Conservation (phyloP, 2,888 invertebrate species). For the Hesperia comma region DNA sequence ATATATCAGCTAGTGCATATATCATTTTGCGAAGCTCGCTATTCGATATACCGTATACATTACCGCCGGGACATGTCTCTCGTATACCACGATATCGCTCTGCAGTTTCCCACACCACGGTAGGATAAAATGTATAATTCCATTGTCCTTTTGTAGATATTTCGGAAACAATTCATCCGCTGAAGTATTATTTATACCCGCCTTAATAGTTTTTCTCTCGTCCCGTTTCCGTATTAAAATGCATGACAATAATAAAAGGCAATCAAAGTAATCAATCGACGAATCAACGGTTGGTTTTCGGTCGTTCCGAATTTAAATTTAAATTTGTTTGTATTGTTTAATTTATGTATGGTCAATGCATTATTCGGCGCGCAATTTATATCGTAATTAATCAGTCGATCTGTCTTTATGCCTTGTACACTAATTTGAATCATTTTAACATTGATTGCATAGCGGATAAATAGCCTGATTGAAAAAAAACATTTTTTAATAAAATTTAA, state of each 20-base stretch:
- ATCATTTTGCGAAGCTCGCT: background rate
- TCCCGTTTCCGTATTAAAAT: slow-evolving; percentile 13
- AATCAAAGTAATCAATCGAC: slow-evolving; percentile 34
- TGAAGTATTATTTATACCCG: slow-evolving; percentile 22
- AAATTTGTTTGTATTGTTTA: slow-evolving; percentile 24
- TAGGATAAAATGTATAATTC: slow-evolving; percentile 22
- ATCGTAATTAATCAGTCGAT: slow-evolving; percentile 1
- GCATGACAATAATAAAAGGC: slow-evolving; percentile 33
- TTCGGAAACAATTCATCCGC: slow-evolving; percentile 26
- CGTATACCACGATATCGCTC: background rate
- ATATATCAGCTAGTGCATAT: background rate
- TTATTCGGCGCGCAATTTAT: slow-evolving; percentile 6
- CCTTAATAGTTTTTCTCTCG: slow-evolving; percentile 20
- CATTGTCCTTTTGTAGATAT: slow-evolving; percentile 30
- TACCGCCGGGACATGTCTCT: background rate
- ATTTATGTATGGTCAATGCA: slow-evolving; percentile 18
- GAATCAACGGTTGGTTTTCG: slow-evolving; percentile 26
- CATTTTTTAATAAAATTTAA: too few relatives aligned
- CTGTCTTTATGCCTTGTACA: background rate
- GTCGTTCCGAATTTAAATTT: slow-evolving; percentile 21
- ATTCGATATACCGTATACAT: slow-evolving; percentile 6
- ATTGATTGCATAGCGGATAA: background rate
- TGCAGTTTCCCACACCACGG: background rate
- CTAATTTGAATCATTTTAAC: background rate
- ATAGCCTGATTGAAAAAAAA: background rate